These are phyloP conservation scores for Prinia subflava DNA, from an alignment of 2,113 vertebrate species.

Conservation along the genomic window DNA sequence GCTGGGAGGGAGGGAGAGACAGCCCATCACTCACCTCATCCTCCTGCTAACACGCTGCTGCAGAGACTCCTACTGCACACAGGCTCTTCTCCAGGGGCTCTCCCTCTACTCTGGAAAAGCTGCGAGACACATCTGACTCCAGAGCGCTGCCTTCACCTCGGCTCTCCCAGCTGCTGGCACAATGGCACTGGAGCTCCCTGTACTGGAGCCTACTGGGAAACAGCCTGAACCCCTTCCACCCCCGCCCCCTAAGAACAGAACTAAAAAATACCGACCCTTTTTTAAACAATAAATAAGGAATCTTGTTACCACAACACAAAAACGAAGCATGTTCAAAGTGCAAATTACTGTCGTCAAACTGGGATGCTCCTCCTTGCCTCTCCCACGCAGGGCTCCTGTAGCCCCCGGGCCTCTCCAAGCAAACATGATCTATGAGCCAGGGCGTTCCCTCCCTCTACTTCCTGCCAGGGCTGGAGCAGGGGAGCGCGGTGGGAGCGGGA, in stretches of 20 bases:
- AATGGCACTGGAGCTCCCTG: conserved; percentile 18
- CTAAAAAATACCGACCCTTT: conserved; percentile 71
- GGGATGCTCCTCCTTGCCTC: conserved; percentile 74
- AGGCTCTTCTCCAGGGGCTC: conserved; percentile 18
- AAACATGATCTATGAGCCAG: conserved; percentile 68
- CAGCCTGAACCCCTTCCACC: conserved; percentile 31
- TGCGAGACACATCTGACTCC: not conserved
- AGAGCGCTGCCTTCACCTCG: not conserved
- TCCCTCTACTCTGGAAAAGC: conserved; percentile 48
- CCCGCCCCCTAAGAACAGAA: conserved; percentile 61
- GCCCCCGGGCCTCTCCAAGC: conserved; percentile 66
- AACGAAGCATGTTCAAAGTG: conserved; percentile 81
- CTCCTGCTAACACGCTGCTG: conserved; percentile 39
- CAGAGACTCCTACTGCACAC: conserved; percentile 30
- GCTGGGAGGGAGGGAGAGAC: not conserved
- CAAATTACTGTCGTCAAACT: conserved; percentile 77
- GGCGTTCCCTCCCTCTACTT: conserved; percentile 65
- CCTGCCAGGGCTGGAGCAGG: conserved; percentile 64
- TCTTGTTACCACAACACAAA: conserved; percentile 81
- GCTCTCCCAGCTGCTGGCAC: conserved; percentile 42
- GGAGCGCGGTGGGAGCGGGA: conserved; percentile 20
- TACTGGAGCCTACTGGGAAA: conserved; percentile 57
- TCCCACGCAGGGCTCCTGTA: conserved; percentile 63
- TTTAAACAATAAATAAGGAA: conserved; percentile 80
- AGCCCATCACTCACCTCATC: conserved; percentile 31